Conservation (phyloP, 2,888 invertebrate genomes). For the Listrodromus nycthemerus region DNA sequence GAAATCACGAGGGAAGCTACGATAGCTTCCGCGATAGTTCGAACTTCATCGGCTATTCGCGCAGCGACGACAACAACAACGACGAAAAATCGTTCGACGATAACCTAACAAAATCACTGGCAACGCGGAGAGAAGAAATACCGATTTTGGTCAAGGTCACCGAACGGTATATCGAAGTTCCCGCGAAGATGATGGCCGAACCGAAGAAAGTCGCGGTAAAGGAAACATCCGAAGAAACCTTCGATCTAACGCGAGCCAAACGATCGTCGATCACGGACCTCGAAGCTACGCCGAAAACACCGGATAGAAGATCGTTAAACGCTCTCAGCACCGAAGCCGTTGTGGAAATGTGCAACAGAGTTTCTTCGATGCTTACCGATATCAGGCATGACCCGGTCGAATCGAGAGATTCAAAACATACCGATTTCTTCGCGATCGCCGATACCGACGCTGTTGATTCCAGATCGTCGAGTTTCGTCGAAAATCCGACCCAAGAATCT, state of each 20-base stretch:
- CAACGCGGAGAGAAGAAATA: not conserved
- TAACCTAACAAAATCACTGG: not conserved
- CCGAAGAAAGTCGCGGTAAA: not conserved
- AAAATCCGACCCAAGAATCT: constrained; percentile 25
- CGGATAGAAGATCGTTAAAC: not conserved
- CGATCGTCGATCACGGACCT: not conserved
- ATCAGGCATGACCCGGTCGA: not conserved
- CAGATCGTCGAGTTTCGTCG: constrained; percentile 64
- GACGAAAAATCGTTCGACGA: not conserved
- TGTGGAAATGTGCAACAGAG: constrained; percentile 35
- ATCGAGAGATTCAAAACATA: not conserved
- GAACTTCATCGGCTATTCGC: constrained; percentile 3
- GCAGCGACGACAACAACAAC: constrained; percentile 41
- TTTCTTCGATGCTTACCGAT: constrained; percentile 25
- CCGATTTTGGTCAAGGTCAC: not conserved
- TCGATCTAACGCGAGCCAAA: not conserved
- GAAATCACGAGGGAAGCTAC: not conserved
- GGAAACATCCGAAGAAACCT: not conserved
- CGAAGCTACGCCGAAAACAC: not conserved
- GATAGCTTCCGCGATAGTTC: constrained; percentile 3
- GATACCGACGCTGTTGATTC: constrained; percentile 36
- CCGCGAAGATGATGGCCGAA: not conserved
- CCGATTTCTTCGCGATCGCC: not conserved
- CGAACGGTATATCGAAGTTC: not conserved
- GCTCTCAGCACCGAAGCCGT: constrained; percentile 24